Evolutionary conservation across 2,797 vertebrate species (phyloP).

Genomic region (Aulostomus chinensis): DNA sequence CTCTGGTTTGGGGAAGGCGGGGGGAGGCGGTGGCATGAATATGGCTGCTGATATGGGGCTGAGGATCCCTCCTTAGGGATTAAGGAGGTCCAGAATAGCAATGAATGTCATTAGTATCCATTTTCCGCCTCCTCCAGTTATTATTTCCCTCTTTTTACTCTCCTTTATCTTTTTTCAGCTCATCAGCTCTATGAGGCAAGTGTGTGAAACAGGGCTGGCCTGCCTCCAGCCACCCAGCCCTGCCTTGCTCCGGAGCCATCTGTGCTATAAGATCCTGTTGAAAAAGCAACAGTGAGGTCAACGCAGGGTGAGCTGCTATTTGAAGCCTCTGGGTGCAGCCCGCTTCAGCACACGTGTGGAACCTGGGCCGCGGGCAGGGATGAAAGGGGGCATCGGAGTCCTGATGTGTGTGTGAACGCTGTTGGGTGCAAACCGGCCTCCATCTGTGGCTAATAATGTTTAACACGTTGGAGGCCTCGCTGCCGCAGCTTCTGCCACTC

Average conservation of each 20-base stretch:
- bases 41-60: slow-evolving; percentile 5
- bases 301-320: slow-evolving; percentile 17
- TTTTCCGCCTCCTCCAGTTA: no score
- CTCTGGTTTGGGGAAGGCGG: not conserved
- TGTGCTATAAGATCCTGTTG: not conserved
- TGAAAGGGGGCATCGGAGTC: slow-evolving; percentile 26
- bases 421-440: slow-evolving; percentile 30
- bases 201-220: slow-evolving; percentile 8
- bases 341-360: slow-evolving; percentile 1
- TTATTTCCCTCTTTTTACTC: slow-evolving; percentile 5
- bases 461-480: slow-evolving; percentile 66
- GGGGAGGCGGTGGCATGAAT: slow-evolving; percentile 1
- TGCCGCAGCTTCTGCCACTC: slow-evolving; percentile 59
- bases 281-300: slow-evolving; percentile 37
- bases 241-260: slow-evolving; percentile 13
- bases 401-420: slow-evolving; percentile 43
- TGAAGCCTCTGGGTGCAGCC: slow-evolving; percentile 19
- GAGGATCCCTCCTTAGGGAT: slow-evolving; percentile 6
- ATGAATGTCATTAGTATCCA: slow-evolving; percentile 19
- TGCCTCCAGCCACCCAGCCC: not conserved
- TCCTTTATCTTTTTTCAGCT: slow-evolving; percentile 12
- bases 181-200: slow-evolving; percentile 11
- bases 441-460: slow-evolving; percentile 74
- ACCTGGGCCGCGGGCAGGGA: not conserved
- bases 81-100: slow-evolving; percentile 6